Conservation (phyloP, 2,797 vertebrate species). For the Neoniphon sammara region DNA sequence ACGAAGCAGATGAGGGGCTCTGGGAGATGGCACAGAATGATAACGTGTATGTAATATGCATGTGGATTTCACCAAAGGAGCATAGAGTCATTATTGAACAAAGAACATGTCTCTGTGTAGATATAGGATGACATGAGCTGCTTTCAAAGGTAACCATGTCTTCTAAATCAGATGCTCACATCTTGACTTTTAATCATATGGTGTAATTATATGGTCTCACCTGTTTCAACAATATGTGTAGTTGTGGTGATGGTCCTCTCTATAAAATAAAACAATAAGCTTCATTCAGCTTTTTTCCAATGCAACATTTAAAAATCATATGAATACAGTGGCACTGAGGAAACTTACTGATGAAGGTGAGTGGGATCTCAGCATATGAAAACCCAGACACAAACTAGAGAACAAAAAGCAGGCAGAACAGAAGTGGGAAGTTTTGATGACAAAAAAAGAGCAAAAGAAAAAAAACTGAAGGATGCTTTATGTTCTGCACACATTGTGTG, state of each 20-base stretch:
- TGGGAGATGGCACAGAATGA: conserved; percentile 7
- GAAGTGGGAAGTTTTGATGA: neutral
- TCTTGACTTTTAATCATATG: neutral
- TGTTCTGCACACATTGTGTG: neutral
- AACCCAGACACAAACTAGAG: conserved; percentile 89
- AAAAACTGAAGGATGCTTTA: neutral
- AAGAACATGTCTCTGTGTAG: conserved; percentile 11
- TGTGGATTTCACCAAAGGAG: conserved; percentile 26
- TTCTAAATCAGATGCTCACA: neutral
- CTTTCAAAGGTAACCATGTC: conserved; percentile 4
- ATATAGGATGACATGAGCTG: conserved; percentile 15
- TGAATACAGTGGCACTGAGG: conserved; percentile 6
- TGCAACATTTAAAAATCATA: neutral
- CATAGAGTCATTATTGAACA: conserved; percentile 8
- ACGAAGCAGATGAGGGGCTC: conserved; percentile 6
- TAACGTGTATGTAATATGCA: conserved; percentile 7
- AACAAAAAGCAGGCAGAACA: conserved; percentile 49
- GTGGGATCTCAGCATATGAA: conserved; percentile 90
- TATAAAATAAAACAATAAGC: conserved; percentile 54
- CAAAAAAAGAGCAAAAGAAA: neutral
- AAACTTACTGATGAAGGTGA: conserved; percentile 93
- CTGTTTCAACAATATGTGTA: conserved; percentile 69
- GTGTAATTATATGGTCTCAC: conserved; percentile 58
- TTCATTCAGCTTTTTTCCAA: conserved; percentile 17
- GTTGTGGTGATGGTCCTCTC: conserved; percentile 76